Evolutionary conservation across 2,888 invertebrate genomes (phyloP).

Genomic region (Zaprionus obscuricornis): DNA sequence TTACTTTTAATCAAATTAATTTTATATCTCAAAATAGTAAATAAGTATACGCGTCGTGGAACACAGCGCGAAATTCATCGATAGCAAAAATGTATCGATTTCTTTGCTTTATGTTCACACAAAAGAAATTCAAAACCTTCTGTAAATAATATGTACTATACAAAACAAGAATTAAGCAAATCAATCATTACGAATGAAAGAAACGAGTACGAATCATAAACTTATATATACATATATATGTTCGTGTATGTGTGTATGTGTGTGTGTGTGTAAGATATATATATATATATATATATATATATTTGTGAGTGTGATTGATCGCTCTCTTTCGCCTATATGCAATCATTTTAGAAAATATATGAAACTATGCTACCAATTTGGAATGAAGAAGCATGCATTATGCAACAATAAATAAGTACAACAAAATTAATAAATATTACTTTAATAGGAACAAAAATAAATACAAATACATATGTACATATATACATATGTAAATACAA

Average conservation of each 20-base stretch:
- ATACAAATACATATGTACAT: slow-evolving; percentile 4
- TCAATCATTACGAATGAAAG: no score
- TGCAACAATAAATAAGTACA: slow-evolving; percentile 38
- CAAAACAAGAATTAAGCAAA: slow-evolving; percentile 24
- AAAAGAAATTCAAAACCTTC: slow-evolving; percentile 69
- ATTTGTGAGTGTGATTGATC: slow-evolving; percentile 6
- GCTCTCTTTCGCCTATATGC: slow-evolving; percentile 41
- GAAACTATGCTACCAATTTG: slow-evolving; percentile 34
- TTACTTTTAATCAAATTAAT: no score
- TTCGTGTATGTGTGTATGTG: slow-evolving; percentile 1
- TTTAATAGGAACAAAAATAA: slow-evolving; percentile 20
- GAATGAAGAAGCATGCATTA: slow-evolving; percentile 27
- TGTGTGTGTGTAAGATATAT: neutral
- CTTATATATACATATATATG: no score
- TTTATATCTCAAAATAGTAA: no score
- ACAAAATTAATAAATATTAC: slow-evolving; percentile 39
- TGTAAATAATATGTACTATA: slow-evolving; percentile 77
- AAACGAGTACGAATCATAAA: no score
- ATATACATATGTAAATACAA: slow-evolving; percentile 25
- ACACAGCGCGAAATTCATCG: slow-evolving; percentile 18
- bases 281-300: neutral
- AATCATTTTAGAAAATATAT: slow-evolving; percentile 35
- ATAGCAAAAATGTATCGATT: slow-evolving; percentile 73
- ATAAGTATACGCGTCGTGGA: no score
- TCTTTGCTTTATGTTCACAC: slow-evolving; percentile 59